Conservation (phyloP, 2,888 invertebrate genomes). For the Drosophila silvestris region DNA sequence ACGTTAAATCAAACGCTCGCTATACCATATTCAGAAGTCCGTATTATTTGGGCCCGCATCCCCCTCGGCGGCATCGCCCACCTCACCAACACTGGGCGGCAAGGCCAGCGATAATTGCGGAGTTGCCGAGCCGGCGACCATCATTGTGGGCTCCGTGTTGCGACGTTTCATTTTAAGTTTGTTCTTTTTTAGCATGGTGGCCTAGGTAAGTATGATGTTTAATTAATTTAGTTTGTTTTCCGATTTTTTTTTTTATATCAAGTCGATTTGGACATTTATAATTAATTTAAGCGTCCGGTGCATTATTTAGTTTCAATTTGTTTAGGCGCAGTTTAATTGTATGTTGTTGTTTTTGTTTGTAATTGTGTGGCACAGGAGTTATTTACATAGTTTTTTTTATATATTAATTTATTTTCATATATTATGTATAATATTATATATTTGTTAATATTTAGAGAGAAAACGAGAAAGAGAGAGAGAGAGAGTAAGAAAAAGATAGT, state of each 20-base stretch:
- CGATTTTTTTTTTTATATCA: slow-evolving; percentile 19
- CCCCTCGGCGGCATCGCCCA: slow-evolving; percentile 81
- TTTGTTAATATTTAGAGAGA: slow-evolving; percentile 40
- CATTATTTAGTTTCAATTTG: slow-evolving; percentile 42
- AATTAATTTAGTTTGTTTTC: slow-evolving; percentile 56
- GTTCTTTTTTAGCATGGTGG: slow-evolving; percentile 99
- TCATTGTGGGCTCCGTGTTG: slow-evolving; percentile 95
- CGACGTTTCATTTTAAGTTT: slow-evolving; percentile 98
- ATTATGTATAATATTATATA: slow-evolving; percentile 17
- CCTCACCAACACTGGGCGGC: slow-evolving; percentile 79
- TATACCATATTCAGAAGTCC: slow-evolving; percentile 90
- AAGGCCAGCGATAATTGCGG: slow-evolving; percentile 85
- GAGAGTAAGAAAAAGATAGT: slow-evolving; percentile 43
- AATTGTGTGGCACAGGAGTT: slow-evolving; percentile 29
- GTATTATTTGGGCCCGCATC: slow-evolving; percentile 85
- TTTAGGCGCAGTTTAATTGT: slow-evolving; percentile 24
- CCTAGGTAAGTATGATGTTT: slow-evolving; percentile 87
- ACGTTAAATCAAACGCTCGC: slow-evolving; percentile 90
- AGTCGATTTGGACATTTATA: slow-evolving; percentile 18
- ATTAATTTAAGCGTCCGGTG: slow-evolving; percentile 82
- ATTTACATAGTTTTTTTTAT: slow-evolving; percentile 21
- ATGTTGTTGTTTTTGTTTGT: slow-evolving; percentile 33
- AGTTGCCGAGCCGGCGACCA: slow-evolving; percentile 85
- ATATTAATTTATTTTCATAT: slow-evolving; percentile 17
- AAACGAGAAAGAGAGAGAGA: slow-evolving; percentile 47